phyloP scores from a whole-genome alignment of 2,113 vertebrate genomes.

The Chionis minor region DNA sequence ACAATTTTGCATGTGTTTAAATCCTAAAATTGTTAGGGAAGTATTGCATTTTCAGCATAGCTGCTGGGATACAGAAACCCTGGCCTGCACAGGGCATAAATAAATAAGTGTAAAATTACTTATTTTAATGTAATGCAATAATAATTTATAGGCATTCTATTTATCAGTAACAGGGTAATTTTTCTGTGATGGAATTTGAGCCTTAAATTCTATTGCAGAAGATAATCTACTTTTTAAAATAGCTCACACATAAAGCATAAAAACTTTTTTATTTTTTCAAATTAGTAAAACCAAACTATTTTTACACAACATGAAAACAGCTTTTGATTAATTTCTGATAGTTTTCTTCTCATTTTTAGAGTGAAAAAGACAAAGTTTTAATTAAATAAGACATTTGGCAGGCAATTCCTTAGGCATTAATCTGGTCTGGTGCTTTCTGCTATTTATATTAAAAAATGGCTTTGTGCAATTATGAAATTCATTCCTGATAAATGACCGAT shows the following conservation, averaged over 20 bases:
- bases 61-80: not conserved
- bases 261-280: not conserved
- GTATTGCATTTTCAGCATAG: not conserved
- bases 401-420: constrained; percentile 31
- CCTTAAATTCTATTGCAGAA: not conserved
- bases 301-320: not conserved
- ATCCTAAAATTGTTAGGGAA: not conserved
- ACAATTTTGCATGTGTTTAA: not conserved
- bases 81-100: not conserved
- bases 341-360: not conserved
- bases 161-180: not conserved
- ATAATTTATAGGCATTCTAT: not conserved
- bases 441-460: constrained; percentile 58
- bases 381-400: constrained; percentile 58
- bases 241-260: not conserved
- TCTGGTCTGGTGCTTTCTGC: constrained; percentile 25
- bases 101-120: not conserved
- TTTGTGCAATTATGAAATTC: constrained; percentile 52
- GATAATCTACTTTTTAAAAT: not conserved
- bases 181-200: not conserved
- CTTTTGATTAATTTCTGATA: not conserved
- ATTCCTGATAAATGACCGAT: constrained; percentile 61
- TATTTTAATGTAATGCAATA: not conserved
- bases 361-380: constrained; percentile 41
- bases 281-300: not conserved